Evolutionary conservation across 2,888 invertebrate genomes (phyloP), one percentile per base, ranked within the genome.

Genomic region (Notodonta ziczac): DNA sequence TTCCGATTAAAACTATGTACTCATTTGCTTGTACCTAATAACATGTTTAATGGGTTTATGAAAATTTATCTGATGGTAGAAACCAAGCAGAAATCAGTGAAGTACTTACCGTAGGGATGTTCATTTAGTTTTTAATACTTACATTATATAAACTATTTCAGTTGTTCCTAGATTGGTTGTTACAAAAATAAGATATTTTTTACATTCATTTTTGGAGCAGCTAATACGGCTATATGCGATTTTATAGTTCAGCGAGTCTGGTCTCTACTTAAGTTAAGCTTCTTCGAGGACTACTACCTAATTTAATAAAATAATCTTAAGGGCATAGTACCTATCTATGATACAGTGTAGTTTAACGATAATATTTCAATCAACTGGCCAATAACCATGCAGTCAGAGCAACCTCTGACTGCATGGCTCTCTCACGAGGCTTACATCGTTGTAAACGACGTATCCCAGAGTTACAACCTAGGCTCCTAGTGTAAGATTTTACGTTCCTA

Each of bases 401-500:
- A n/a, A n/a, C n/a, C n/a, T n/a, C n/a, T n/a, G n/a, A n/a, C n/a
- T n/a, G n/a, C n/a, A n/a, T n/a, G n/a, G n/a, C 53, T 61, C 55
- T n/a, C 57, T 39, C 39, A 14, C 13, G 32, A 65, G 67, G 60
- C 65, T 58, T 56, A 32, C 4, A 56, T 66, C 59, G 68, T 63
- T 65, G 55, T 61, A 54, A 72, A 67, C 62, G 63, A 58, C 59
- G 44, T 57, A 65, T 65, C 63, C 63, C 8, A 44, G 40, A 52
- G 58, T 64, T 60, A 57, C 52, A 53, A 44, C 61, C 65, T 60
- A 59, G 65, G 66, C 62, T 62, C 63, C 57, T 72, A 72, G 65
- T 65, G 24, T 86, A 86, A 87, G 85, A 75, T 74, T 81, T 81
- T 83, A 81, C 84, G 91, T 91, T 91, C 91, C 91, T 91, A 90